phyloP scores from a whole-genome alignment of 1,140 invertebrate species.

The Sminthurinus signatus region DNA sequence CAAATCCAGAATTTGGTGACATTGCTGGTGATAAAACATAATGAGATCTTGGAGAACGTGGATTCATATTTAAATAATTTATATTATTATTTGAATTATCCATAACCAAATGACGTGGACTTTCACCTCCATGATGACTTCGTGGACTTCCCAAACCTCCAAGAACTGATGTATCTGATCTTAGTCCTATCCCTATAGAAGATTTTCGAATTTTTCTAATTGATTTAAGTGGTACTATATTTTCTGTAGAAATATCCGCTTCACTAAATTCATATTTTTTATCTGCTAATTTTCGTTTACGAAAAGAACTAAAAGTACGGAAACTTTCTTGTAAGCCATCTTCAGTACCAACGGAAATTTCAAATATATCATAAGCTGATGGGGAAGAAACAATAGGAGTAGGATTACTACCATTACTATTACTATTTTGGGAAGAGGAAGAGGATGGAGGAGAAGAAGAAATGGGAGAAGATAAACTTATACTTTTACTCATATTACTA shows the following conservation, averaged over 20 bases:
- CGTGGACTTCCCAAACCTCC: constrained; percentile 9
- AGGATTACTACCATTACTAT: no score
- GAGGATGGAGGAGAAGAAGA: no score
- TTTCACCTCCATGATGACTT: constrained; percentile 22
- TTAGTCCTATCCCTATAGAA: no score
- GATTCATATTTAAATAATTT: neutral
- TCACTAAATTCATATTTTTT: constrained; percentile 88
- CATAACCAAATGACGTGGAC: neutral
- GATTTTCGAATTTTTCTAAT: neutral
- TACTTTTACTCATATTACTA: no score
- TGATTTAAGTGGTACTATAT: constrained; percentile 11
- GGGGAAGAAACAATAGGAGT: neutral
- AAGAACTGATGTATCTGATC: no score
- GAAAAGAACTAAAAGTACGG: constrained; percentile 73
- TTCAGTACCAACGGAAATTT: constrained; percentile 16
- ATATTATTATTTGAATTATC: no score
- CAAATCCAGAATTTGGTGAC: constrained; percentile 17
- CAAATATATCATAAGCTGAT: constrained; percentile 15
- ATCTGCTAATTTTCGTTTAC: constrained; percentile 68
- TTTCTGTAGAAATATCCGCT: constrained; percentile 43
- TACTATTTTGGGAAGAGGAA: no score
- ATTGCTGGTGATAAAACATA: constrained; percentile 19
- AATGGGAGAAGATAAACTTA: no score
- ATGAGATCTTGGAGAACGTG: constrained; percentile 18
- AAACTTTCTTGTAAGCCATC: constrained; percentile 50